phyloP scores from a whole-genome alignment of 2,888 invertebrate genomes.

The Nowickia ferox region DNA sequence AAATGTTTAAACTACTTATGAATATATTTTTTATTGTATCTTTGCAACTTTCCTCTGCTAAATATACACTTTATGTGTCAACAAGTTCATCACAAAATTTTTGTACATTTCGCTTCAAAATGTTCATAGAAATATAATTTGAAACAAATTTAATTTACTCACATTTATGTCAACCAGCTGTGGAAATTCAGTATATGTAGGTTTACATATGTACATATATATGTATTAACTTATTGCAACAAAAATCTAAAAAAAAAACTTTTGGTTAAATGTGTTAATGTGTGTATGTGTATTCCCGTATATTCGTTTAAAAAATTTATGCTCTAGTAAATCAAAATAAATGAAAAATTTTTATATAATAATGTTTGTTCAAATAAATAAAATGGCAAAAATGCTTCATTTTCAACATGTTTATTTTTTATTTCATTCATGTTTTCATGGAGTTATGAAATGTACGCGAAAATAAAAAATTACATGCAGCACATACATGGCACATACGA shows the following conservation, averaged over 20 bases:
- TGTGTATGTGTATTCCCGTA: neutral
- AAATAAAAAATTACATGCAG: conserved; percentile 12
- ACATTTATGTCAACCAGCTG: conserved; percentile 24
- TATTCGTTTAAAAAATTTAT: conserved; percentile 22
- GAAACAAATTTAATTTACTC: neutral
- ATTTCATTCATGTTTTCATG: neutral
- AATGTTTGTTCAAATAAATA: conserved; percentile 55
- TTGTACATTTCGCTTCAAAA: neutral
- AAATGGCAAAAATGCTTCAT: conserved; percentile 23
- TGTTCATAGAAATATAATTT: neutral
- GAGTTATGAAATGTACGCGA: conserved; percentile 25
- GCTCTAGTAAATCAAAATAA: conserved; percentile 69
- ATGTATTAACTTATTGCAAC: neutral
- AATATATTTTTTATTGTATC: neutral
- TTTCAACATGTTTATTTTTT: conserved; percentile 7
- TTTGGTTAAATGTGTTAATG: neutral
- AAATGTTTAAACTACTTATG: neutral
- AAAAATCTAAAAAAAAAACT: neutral
- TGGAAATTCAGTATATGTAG: neutral
- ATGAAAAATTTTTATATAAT: conserved; percentile 50
- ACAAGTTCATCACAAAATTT: conserved; percentile 29
- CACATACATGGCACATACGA: neutral
- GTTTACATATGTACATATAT: no score
- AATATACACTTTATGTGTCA: conserved; percentile 30
- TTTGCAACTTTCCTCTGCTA: neutral